A percentile compares a stretch with the other conserved stretches of the same genome.
Conservation (phyloP, 2,113 vertebrate genomes). For the Ivindomyrus marchei region DNA sequence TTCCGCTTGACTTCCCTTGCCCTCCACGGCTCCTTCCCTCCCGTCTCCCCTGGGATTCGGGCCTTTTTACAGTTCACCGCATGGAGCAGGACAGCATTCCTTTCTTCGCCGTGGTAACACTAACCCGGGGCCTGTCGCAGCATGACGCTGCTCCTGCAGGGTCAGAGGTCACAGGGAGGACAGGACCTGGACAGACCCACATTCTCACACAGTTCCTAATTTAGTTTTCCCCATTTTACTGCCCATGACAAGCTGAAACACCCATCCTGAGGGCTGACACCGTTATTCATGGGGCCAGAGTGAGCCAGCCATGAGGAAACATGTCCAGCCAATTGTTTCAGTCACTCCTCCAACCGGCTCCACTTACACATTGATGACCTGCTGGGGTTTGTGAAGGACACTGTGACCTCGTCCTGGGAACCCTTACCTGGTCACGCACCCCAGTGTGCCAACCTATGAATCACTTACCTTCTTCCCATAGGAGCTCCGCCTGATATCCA, state of each 20-base stretch:
- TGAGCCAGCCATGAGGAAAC: background rate
- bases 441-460: background rate
- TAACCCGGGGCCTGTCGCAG: conserved; percentile 22
- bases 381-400: background rate
- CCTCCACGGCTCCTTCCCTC: conserved; percentile 31
- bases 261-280: background rate
- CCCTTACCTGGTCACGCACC: background rate
- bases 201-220: background rate
- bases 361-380: background rate
- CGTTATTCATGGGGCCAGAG: background rate
- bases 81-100: conserved; percentile 23
- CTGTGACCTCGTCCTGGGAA: background rate
- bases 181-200: background rate
- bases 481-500: background rate
- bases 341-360: background rate
- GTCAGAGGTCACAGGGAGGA: background rate
- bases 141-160: background rate
- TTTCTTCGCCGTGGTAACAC: conserved; percentile 19
- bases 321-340: background rate
- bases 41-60: conserved; percentile 13
- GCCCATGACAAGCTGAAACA: background rate
- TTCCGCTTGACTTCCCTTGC: conserved; percentile 33
- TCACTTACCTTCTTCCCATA: background rate
- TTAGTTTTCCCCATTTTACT: background rate
- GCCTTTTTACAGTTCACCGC: conserved; percentile 23